Percentiles rank a stretch among this genome's conserved stretches.
phyloP scores from a whole-genome alignment of 2,113 vertebrate species.

The Mesembrinibis cayennensis region DNA sequence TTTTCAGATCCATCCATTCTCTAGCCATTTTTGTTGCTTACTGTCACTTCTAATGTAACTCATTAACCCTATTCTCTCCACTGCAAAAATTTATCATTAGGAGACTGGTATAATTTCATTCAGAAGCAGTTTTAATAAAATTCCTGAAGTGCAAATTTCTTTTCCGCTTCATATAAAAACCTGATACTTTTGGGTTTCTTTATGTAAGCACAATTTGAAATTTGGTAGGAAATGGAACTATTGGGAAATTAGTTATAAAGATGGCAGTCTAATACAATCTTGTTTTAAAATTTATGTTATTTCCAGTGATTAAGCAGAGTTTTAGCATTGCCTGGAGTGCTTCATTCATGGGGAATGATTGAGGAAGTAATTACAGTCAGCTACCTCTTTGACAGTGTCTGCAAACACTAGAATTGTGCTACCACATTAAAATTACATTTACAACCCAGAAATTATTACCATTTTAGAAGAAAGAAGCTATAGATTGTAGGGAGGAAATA shows the following conservation, averaged over 20 bases:
- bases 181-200: conserved; percentile 10
- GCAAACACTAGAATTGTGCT: conserved; percentile 50
- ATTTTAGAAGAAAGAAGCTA: conserved; percentile 42
- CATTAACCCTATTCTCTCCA: not conserved
- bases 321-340: conserved; percentile 69
- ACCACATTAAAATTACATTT: conserved; percentile 67
- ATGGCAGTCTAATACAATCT: conserved; percentile 59
- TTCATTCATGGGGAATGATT: conserved; percentile 67
- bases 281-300: conserved; percentile 64
- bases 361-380: conserved; percentile 72
- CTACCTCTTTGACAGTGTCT: conserved; percentile 46
- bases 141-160: conserved; percentile 11
- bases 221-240: conserved; percentile 59
- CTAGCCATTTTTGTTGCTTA: not conserved
- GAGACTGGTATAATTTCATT: not conserved
- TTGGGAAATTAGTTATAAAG: conserved; percentile 60
- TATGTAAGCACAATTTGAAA: conserved; percentile 40
- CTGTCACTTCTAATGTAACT: not conserved
- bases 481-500: conserved; percentile 25
- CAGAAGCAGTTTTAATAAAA: conserved; percentile 45
- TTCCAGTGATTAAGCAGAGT: conserved; percentile 70
- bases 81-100: not conserved
- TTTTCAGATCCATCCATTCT: not conserved
- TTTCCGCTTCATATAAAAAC: conserved; percentile 43
- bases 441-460: conserved; percentile 30